Conservation (phyloP, 2,888 invertebrate genomes). For the Cephonodes hylas region DNA sequence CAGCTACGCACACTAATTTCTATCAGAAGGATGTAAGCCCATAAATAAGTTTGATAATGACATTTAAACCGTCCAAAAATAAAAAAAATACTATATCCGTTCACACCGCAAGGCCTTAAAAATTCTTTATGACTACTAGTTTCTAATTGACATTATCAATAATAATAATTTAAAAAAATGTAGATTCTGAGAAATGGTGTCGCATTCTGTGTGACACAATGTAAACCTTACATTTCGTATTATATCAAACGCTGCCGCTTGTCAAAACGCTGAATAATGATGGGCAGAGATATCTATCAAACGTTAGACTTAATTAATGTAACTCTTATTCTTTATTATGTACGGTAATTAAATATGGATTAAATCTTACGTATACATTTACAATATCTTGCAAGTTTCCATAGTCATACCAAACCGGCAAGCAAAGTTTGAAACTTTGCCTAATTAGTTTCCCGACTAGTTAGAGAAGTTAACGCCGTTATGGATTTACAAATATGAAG, state of each 20-base stretch:
- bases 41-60: not conserved
- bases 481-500: not conserved
- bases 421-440: conserved; percentile 29
- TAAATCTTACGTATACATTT: not conserved
- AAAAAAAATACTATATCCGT: not conserved
- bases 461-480: not conserved
- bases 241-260: conserved; percentile 11
- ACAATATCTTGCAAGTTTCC: not conserved
- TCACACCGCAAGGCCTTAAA: not conserved
- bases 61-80: not conserved
- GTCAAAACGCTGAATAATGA: not conserved
- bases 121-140: not conserved
- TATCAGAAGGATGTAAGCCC: not conserved
- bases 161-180: not conserved
- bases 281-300: not conserved
- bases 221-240: conserved; percentile 18
- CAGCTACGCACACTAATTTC: not conserved
- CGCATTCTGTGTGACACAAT: not conserved
- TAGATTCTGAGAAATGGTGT: not conserved
- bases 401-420: not conserved
- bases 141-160: not conserved
- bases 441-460: not conserved
- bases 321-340: not conserved
- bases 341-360: not conserved
- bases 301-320: no score